These are phyloP conservation scores for Proales similis DNA, from an alignment of 1,140 invertebrate genomes.

Conservation along the genomic window DNA sequence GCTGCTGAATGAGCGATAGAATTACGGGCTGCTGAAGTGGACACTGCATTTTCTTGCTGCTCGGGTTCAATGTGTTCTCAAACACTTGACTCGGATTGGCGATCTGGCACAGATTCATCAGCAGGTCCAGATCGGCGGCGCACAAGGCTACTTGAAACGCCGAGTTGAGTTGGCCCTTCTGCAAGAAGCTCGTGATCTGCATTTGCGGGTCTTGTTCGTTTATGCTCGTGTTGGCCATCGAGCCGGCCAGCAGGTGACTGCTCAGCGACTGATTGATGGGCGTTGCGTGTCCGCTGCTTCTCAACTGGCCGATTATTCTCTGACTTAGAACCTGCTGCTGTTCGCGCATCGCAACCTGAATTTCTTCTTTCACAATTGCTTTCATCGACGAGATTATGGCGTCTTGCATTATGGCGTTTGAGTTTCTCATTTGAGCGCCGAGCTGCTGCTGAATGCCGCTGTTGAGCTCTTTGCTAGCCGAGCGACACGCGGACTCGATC, in stretches of 20 bases:
- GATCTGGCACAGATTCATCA: constrained; percentile 72
- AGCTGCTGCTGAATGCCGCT: constrained; percentile 44
- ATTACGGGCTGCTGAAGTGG: constrained; percentile 73
- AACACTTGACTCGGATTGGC: constrained; percentile 71
- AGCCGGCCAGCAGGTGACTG: constrained; percentile 56
- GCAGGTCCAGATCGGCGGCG: constrained; percentile 72
- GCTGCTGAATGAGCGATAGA: constrained; percentile 80
- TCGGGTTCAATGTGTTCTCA: constrained; percentile 45
- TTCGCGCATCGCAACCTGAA: constrained; percentile 58
- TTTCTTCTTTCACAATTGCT: constrained; percentile 55
- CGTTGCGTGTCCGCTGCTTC: constrained; percentile 62
- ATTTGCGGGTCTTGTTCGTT: constrained; percentile 53
- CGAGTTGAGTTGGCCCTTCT: constrained; percentile 67
- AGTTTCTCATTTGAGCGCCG: constrained; percentile 41
- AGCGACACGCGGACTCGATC: constrained; percentile 41
- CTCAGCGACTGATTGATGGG: constrained; percentile 51
- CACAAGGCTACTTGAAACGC: constrained; percentile 77
- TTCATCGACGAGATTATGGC: constrained; percentile 26
- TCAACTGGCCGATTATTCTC: constrained; percentile 57
- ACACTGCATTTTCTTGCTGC: constrained; percentile 53
- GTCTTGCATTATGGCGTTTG: constrained; percentile 29
- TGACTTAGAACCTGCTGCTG: constrained; percentile 59
- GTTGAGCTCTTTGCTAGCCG: constrained; percentile 42
- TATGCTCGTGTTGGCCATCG: constrained; percentile 31
- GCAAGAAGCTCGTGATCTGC: constrained; percentile 66